phyloP scores from a whole-genome alignment of 2,797 vertebrate genomes.

The Rhincodon typus region DNA sequence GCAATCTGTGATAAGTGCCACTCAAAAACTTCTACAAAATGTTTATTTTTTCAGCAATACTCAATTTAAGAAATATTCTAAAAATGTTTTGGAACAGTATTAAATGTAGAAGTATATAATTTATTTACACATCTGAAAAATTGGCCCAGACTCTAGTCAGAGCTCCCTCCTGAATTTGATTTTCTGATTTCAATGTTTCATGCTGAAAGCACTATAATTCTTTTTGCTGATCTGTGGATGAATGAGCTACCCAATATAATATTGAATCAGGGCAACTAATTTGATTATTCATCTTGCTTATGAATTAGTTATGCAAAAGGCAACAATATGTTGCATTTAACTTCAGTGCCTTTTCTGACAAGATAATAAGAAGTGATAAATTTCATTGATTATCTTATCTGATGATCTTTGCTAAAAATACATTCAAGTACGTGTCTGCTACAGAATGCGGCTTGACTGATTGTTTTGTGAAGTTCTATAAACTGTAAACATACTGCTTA shows the following conservation, averaged over 20 bases:
- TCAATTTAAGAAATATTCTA: neutral
- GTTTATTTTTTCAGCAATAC: too few relatives aligned
- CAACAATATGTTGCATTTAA: neutral
- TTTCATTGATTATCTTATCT: too few relatives aligned
- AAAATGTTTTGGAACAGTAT: neutral
- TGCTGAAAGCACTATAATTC: neutral
- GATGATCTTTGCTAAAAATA: neutral
- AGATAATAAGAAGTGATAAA: too few relatives aligned
- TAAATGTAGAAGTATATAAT: neutral
- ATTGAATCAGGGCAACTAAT: neutral
- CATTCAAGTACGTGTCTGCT: neutral
- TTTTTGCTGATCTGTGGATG: neutral
- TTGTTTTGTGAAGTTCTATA: neutral
- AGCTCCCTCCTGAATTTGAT: neutral
- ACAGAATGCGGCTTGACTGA: neutral
- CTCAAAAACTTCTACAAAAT: too few relatives aligned
- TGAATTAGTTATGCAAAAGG: neutral
- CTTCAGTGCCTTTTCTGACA: neutral
- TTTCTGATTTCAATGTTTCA: neutral
- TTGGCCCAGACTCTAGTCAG: neutral
- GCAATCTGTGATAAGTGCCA: too few relatives aligned
- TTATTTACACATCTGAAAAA: neutral
- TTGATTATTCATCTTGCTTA: neutral
- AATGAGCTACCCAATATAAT: neutral
- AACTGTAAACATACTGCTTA: neutral